phyloP scores from a whole-genome alignment of 2,888 invertebrate genomes.

The Microctonus hyperodae region DNA sequence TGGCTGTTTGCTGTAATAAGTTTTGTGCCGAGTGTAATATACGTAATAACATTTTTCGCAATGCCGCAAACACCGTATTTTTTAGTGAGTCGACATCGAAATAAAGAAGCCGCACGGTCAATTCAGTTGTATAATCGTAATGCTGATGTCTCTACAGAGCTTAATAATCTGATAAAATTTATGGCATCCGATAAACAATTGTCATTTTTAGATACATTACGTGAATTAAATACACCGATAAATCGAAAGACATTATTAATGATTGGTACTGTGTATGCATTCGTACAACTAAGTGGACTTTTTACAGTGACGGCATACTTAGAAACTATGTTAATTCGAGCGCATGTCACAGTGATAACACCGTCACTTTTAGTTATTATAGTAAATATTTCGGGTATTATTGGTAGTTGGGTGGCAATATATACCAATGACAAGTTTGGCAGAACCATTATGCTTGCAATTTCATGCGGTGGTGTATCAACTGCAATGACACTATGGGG shows the following conservation, averaged over 20 bases:
- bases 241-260: constrained; percentile 42
- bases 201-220: constrained; percentile 20
- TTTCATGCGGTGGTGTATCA: constrained; percentile 43
- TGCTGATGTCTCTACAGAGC: constrained; percentile 40
- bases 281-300: constrained; percentile 49
- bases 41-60: constrained; percentile 44
- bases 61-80: constrained; percentile 55
- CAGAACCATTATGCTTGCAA: constrained; percentile 32
- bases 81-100: constrained; percentile 36
- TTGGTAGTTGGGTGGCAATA: constrained; percentile 46
- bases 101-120: constrained; percentile 42
- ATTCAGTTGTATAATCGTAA: constrained; percentile 47
- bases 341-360: constrained; percentile 39
- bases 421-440: constrained; percentile 40
- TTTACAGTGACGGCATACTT: constrained; percentile 45
- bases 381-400: constrained; percentile 45
- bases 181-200: constrained; percentile 27
- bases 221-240: constrained; percentile 32
- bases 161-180: constrained; percentile 42
- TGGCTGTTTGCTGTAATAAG: constrained; percentile 48
- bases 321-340: constrained; percentile 48
- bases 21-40: constrained; percentile 45
- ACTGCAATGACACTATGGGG: constrained; percentile 42
- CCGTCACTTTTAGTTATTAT: constrained; percentile 49
- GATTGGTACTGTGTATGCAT: constrained; percentile 42